Percentiles rank a stretch among this genome's conserved stretches.
These are phyloP conservation scores for Brachymystax lenok DNA, from an alignment of 2,797 vertebrate species.

Conservation along the genomic window DNA sequence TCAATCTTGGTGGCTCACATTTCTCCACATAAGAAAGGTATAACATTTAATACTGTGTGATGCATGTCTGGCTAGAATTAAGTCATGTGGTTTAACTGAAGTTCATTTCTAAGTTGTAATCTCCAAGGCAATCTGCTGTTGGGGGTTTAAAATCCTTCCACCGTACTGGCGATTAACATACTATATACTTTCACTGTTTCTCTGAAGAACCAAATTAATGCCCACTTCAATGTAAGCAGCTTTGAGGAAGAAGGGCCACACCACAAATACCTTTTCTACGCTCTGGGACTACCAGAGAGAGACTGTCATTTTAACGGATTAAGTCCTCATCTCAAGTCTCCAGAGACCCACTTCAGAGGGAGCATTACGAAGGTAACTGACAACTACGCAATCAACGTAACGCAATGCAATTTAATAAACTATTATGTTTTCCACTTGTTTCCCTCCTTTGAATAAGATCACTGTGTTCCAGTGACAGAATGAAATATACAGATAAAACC, in stretches of 20 bases:
- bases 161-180: slow-evolving; percentile 83
- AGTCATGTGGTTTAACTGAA: slow-evolving; percentile 79
- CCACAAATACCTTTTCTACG: slow-evolving; percentile 79
- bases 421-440: neutral
- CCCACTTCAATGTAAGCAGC: slow-evolving; percentile 84
- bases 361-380: slow-evolving; percentile 35
- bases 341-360: slow-evolving; percentile 2
- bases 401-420: slow-evolving; percentile 1
- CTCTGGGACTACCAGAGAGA: slow-evolving; percentile 18
- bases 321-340: slow-evolving; percentile 36
- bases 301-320: slow-evolving; percentile 43
- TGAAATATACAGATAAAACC: slow-evolving; percentile 13
- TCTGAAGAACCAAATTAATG: slow-evolving; percentile 86
- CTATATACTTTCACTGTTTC: slow-evolving; percentile 71
- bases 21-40: slow-evolving; percentile 17
- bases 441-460: neutral
- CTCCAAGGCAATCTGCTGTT: slow-evolving; percentile 86
- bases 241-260: slow-evolving; percentile 78
- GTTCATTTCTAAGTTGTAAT: slow-evolving; percentile 83
- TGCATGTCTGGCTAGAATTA: slow-evolving; percentile 77
- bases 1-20: neutral
- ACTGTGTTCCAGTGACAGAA: neutral
- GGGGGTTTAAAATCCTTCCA: slow-evolving; percentile 81
- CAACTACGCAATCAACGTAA: slow-evolving; percentile 5
- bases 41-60: slow-evolving; percentile 22